Percentiles rank a stretch among this genome's conserved stretches.
These are phyloP conservation scores for Plectus sambesii DNA, from an alignment of 1,140 invertebrate species.

Conservation along the genomic window DNA sequence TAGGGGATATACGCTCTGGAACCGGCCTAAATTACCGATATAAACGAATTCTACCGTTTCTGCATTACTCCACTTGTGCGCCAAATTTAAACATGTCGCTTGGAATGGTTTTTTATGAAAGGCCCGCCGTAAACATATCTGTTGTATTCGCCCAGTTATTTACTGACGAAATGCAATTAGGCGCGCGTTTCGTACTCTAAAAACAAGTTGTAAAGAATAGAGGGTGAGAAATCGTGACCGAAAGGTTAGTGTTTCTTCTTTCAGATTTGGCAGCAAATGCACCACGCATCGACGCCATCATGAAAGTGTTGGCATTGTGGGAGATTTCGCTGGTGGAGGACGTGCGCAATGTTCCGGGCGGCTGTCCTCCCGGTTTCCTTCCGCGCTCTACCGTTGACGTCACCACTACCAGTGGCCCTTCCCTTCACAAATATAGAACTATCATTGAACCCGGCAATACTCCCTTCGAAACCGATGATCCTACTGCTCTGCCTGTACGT, in stretches of 20 bases:
- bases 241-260: constrained; percentile 4
- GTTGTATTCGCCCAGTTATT: no score
- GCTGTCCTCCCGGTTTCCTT: constrained; percentile 58
- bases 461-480: constrained; percentile 65
- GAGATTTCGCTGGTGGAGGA: constrained; percentile 65
- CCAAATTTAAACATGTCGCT: no score
- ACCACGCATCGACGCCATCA: constrained; percentile 75
- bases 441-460: constrained; percentile 84
- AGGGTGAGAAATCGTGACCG: no score
- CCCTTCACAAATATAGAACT: constrained; percentile 81
- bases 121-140: no score
- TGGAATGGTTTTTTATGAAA: no score
- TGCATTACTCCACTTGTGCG: no score
- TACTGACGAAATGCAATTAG: no score
- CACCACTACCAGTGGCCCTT: constrained; percentile 55
- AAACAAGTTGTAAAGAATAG: no score
- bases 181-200: no score
- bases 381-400: constrained; percentile 64
- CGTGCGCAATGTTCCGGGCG: constrained; percentile 53
- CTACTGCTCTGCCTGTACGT: constrained; percentile 30
- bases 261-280: constrained; percentile 54
- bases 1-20: no score
- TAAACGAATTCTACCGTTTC: no score
- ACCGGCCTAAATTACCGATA: no score
- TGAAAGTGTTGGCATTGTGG: constrained; percentile 77